phyloP scores from a whole-genome alignment of 2,797 vertebrate species.

The Lutjanus campechanus region DNA sequence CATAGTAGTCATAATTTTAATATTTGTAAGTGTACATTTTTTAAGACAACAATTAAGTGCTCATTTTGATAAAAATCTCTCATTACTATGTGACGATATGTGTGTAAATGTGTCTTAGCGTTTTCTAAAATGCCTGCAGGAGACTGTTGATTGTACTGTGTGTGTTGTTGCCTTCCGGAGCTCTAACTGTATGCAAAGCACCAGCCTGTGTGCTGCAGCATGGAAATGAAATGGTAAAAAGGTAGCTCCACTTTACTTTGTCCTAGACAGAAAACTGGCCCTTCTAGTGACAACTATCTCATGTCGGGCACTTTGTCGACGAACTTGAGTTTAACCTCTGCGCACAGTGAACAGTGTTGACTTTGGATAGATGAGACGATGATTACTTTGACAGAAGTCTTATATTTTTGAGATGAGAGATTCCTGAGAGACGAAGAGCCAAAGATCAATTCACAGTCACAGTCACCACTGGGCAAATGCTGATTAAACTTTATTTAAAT shows the following conservation, averaged over 20 bases:
- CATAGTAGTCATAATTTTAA: background rate
- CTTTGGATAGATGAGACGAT: background rate
- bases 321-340: background rate
- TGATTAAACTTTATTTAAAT: background rate
- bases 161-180: slow-evolving; percentile 51
- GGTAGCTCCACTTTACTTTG: slow-evolving; percentile 37
- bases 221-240: slow-evolving; percentile 62
- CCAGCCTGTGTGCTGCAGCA: slow-evolving; percentile 59
- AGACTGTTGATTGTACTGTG: slow-evolving; percentile 59
- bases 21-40: background rate
- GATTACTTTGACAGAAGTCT: background rate
- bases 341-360: background rate
- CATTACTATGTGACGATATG: background rate
- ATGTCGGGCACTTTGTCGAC: background rate
- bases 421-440: background rate
- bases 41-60: background rate
- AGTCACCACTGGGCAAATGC: background rate
- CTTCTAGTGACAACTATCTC: background rate
- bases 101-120: background rate
- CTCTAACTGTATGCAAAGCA: slow-evolving; percentile 82
- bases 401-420: background rate
- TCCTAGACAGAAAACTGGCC: slow-evolving; percentile 7
- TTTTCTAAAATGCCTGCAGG: slow-evolving; percentile 18
- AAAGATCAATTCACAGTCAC: background rate
- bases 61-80: background rate